Evolutionary conservation across 2,888 invertebrate genomes (phyloP).

Genomic region (Sesamia inferens): DNA sequence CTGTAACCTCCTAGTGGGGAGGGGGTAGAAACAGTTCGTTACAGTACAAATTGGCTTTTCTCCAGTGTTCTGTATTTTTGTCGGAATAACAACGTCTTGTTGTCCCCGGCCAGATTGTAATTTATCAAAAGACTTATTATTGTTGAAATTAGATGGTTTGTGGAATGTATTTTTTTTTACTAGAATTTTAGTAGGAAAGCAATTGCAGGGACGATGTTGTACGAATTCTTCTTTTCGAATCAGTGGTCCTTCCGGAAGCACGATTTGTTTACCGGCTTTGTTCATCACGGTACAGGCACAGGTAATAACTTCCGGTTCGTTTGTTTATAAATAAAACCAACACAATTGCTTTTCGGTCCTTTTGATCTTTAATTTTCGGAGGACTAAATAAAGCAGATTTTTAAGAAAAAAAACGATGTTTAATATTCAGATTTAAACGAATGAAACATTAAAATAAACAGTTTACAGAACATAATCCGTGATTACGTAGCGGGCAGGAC

Average conservation of each 20-base stretch:
- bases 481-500: slow-evolving; percentile 28
- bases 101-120: slow-evolving; percentile 64
- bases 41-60: slow-evolving; percentile 76
- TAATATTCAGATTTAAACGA: slow-evolving; percentile 13
- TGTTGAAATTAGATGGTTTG: slow-evolving; percentile 65
- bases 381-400: background rate
- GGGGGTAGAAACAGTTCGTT: slow-evolving; percentile 65
- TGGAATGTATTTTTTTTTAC: slow-evolving; percentile 54
- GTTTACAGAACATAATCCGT: slow-evolving; percentile 48
- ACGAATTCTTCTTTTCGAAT: slow-evolving; percentile 8
- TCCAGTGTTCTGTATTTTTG: slow-evolving; percentile 73
- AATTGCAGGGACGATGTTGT: slow-evolving; percentile 38
- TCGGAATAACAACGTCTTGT: slow-evolving; percentile 71
- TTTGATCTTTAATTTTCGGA: slow-evolving; percentile 13
- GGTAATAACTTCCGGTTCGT: slow-evolving; percentile 4
- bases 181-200: slow-evolving; percentile 44
- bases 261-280: slow-evolving; percentile 28
- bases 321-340: slow-evolving; percentile 21
- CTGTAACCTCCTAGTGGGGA: slow-evolving; percentile 3
- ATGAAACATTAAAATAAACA: slow-evolving; percentile 49
- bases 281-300: slow-evolving; percentile 4
- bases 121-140: slow-evolving; percentile 68
- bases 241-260: slow-evolving; percentile 26
- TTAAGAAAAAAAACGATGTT: background rate
- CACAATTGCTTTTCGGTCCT: slow-evolving; percentile 1